Evolutionary conservation across 2,888 invertebrate species (phyloP), one percentile per base, ranked within the genome.

Genomic region (Pseudococcus viburni): DNA sequence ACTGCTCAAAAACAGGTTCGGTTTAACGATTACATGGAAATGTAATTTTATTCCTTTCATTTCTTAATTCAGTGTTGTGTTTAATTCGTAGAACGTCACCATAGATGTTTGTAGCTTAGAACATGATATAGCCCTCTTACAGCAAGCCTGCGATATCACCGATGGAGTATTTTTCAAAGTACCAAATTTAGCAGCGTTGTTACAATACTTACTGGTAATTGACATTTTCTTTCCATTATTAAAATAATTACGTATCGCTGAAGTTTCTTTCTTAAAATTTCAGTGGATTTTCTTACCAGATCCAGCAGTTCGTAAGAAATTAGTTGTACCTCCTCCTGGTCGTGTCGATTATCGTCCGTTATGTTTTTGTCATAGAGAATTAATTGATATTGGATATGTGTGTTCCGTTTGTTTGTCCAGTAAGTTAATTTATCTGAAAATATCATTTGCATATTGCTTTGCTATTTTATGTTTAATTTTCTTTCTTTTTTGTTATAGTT

Each of bases 401-500:
- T 99, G 99, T 92, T 99, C 99, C 9, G 97, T 99, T 88, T 99
- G 99, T 92, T 93, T 99, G 73, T 98, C 98, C 90, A 97, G 97
- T 96, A 91, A 94, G 95, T 92, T 89, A 68, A 73, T 48, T 77
- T 4, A 84, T 80, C 85, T 17, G 5, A 12, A 19, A 11, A 22
- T 22, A 89, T 59, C 84, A 33, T 42, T 33, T 22, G 3, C 11
- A 11, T 73, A n/a, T 17, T 17, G 0, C 8, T 12, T 15, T 9
- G 0, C 87, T 48, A 91, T 90, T 93, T 92, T 90, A 90, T 94
- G 91, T 68, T 68, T 26, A 33, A 26, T 26, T 0, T 91, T 91
- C 90, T 93, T 92, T 90, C 90, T 94, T 94, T 91, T 93, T 88
- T 85, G 19, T 33, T 33, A 33, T 51, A 97, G 98, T 99, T 90